phyloP scores from a whole-genome alignment of 2,797 vertebrate genomes.

The Enteromius radiatus region DNA sequence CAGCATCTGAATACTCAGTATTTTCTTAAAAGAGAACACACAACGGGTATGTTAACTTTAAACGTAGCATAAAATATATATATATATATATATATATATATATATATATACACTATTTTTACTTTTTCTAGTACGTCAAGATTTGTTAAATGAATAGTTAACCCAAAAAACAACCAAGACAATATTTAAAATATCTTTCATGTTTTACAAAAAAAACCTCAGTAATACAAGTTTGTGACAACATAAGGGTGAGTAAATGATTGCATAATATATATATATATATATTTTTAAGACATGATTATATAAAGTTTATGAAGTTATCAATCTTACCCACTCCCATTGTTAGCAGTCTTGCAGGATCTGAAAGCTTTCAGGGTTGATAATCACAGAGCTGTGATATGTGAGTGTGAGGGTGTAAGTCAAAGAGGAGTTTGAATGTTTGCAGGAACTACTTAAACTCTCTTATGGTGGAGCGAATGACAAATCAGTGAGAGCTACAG shows the following conservation, averaged over 20 bases:
- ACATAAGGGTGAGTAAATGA: neutral
- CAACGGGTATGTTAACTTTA: neutral
- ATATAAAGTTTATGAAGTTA: neutral
- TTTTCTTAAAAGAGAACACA: slow-evolving; percentile 40
- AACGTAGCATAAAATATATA: too few relatives aligned
- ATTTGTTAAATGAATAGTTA: neutral
- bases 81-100: too few relatives aligned
- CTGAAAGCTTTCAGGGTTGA: neutral
- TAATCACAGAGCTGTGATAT: neutral
- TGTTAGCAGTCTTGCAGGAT: neutral
- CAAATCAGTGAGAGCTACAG: neutral
- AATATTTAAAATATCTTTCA: neutral
- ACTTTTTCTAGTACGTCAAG: neutral
- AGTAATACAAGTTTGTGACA: neutral
- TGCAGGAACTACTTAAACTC: slow-evolving; percentile 26
- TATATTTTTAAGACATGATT: neutral
- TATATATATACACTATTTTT: too few relatives aligned
- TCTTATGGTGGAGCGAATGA: slow-evolving; percentile 2
- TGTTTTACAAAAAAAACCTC: neutral
- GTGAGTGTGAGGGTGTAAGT: neutral
- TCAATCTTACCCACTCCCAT: slow-evolving; percentile 45
- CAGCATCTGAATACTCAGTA: slow-evolving; percentile 25
- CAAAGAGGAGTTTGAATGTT: slow-evolving; percentile 8
- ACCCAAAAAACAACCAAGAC: neutral
- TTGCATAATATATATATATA: too few relatives aligned